Evolutionary conservation across 2,113 vertebrate species (phyloP), one percentile per base, ranked within the genome.

Genomic region (Danionella cerebrum): DNA sequence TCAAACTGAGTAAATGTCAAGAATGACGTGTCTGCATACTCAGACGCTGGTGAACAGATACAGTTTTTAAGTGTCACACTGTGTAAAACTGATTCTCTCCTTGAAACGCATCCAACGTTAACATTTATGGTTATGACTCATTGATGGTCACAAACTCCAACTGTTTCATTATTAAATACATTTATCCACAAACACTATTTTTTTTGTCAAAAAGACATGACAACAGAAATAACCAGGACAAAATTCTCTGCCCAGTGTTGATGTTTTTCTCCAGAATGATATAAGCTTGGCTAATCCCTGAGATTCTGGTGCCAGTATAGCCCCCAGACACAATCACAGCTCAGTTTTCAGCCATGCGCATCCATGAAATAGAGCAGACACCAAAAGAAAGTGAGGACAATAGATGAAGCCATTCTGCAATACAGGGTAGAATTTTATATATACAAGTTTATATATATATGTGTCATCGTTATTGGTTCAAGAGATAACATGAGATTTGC

Each of bases 1-100:
- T n/a, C n/a, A n/a, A n/a, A n/a, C n/a, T n/a, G 68, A 55, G 54
- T 70, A 52, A 65, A 42, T 67, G 44, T 67, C 59, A 70, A 7
- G 19, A 70, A 67, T 69, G 67, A 74, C 65, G 62, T 38, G 16
- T 68, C 51, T 45, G 42, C 14, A 38, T 52, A 14, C 35, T 14
- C 13, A 16, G 14, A 57, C 51, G 33, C 22, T 12, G 9, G 35
- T 13, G 7, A 4, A 14, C 16, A 36, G 13, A n/a, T 8, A 51
- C 7, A 25, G 14, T 18, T 3, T 24, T 19, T 25, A 9, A 41
- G 1, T 21, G 3, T 0, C 35, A 33, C 54, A 41, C 3, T n/a
- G n/a, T n/a, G n/a, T n/a, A 41, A 13, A 57, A 13, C 9, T 6
- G 27, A 31, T 31, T n/a, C 9, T 6, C 35, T 22, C 3, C 22